Percentiles rank a stretch among this genome's conserved stretches.
Conservation (phyloP, 1,140 invertebrate genomes). For the Agrilus planipennis region DNA sequence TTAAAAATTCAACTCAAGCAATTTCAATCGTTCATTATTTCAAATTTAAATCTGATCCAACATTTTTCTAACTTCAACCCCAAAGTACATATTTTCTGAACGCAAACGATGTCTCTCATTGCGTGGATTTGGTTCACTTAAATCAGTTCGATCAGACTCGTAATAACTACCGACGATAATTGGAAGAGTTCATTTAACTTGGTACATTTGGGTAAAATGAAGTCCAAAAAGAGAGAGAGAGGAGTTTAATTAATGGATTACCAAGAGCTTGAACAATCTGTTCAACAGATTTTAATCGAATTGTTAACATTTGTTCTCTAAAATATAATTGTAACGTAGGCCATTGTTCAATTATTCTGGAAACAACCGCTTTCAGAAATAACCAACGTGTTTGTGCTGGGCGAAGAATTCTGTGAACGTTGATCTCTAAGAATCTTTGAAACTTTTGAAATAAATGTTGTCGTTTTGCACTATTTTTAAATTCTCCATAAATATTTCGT, state of each 20-base stretch:
- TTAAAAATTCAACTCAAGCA: background rate
- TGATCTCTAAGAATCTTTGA: background rate
- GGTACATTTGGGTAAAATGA: background rate
- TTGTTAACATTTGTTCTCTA: background rate
- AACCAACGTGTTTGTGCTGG: background rate
- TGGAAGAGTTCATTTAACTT: background rate
- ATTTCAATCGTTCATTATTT: too few species aligned
- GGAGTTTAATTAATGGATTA: background rate
- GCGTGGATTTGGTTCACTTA: background rate
- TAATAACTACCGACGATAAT: background rate
- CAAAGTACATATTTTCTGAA: background rate
- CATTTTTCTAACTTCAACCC: too few species aligned
- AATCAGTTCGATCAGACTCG: background rate
- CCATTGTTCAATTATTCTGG: conserved; percentile 1
- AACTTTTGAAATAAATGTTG: conserved; percentile 13
- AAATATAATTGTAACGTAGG: conserved; percentile 1
- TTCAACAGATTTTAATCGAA: background rate
- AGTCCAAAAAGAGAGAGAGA: background rate
- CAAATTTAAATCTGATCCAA: too few species aligned
- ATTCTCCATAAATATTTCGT: conserved; percentile 23
- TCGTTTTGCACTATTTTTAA: conserved; percentile 28
- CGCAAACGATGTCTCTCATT: background rate
- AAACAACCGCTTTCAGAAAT: background rate
- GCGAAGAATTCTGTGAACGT: background rate
- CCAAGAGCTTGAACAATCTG: background rate